A percentile compares a stretch with the other conserved stretches of the same genome.
Evolutionary conservation across 1,140 invertebrate genomes (phyloP).

Genomic region (Cyclargus thomasi): DNA sequence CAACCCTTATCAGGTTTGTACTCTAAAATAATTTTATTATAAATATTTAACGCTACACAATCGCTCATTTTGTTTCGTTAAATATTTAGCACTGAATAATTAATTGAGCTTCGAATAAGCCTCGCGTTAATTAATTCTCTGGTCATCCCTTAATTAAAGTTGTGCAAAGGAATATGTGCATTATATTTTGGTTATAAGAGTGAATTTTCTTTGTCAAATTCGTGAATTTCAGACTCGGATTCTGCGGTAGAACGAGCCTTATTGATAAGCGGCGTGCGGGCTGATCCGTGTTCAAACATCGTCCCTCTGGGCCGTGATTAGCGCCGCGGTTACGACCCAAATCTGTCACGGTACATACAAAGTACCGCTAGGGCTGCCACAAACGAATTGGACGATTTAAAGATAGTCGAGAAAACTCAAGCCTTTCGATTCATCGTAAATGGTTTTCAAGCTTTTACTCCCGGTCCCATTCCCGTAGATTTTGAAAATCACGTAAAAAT

Average conservation of each 20-base stretch:
- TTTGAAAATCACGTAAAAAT: no score
- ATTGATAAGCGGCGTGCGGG: constrained; percentile 16
- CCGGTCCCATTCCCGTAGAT: no score
- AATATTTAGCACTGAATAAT: background rate
- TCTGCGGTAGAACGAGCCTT: no score
- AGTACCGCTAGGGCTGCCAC: constrained; percentile 27
- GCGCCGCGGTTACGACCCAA: constrained; percentile 33
- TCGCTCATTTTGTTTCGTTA: background rate
- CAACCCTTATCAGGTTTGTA: no score
- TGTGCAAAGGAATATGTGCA: background rate
- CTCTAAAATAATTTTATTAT: no score
- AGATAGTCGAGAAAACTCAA: no score
- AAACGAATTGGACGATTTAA: no score
- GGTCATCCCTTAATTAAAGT: background rate
- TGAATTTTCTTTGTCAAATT: background rate
- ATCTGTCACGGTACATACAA: constrained; percentile 25
- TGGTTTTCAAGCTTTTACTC: no score
- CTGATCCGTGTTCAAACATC: constrained; percentile 41
- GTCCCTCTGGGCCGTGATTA: constrained; percentile 43
- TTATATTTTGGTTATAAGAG: background rate
- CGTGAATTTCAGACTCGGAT: no score
- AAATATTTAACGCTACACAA: background rate
- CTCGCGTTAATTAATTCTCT: constrained; percentile 2
- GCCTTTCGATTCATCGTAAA: no score
- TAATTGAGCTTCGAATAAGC: background rate